phyloP scores from a whole-genome alignment of 2,888 invertebrate species.

The Rhamphomyia laevipes region DNA sequence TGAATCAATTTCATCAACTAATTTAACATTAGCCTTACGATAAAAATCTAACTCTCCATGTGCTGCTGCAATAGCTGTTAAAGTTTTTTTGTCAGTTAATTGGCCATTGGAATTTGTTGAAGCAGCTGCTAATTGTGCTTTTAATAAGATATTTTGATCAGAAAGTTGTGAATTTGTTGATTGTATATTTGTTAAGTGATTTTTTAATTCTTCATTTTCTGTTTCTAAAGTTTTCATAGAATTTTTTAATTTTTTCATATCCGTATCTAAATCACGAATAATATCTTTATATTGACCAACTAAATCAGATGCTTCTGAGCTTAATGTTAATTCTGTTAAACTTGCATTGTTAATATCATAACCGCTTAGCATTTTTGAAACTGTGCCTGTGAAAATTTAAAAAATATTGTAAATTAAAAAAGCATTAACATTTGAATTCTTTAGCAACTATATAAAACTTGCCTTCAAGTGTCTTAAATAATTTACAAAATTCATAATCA shows the following conservation, averaged over 20 bases:
- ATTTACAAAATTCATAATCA: conserved; percentile 89
- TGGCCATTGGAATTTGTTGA: conserved; percentile 1
- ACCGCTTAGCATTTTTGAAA: conserved; percentile 42
- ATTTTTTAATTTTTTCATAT: conserved; percentile 39
- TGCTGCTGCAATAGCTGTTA: conserved; percentile 1
- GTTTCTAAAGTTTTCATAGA: conserved; percentile 23
- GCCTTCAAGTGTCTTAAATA: conserved; percentile 75
- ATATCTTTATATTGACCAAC: conserved; percentile 71
- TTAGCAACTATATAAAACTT: conserved; percentile 17
- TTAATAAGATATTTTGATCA: conserved; percentile 78
- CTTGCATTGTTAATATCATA: conserved; percentile 40
- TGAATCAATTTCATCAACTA: conserved; percentile 26
- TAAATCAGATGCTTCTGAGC: conserved; percentile 33
- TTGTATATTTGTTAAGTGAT: conserved; percentile 52
- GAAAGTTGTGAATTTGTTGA: conserved; percentile 61
- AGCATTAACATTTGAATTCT: conserved; percentile 4
- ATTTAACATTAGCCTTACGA: conserved; percentile 14
- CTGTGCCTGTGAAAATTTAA: conserved; percentile 32
- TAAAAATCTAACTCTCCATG: neutral
- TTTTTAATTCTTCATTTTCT: conserved; percentile 28
- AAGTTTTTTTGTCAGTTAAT: neutral
- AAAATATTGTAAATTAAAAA: neutral
- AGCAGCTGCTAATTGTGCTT: conserved; percentile 52
- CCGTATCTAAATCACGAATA: conserved; percentile 78
- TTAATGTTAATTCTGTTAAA: conserved; percentile 39